Evolutionary conservation across 2,888 invertebrate species (phyloP).

Genomic region (Hemistola chrysoprasaria): DNA sequence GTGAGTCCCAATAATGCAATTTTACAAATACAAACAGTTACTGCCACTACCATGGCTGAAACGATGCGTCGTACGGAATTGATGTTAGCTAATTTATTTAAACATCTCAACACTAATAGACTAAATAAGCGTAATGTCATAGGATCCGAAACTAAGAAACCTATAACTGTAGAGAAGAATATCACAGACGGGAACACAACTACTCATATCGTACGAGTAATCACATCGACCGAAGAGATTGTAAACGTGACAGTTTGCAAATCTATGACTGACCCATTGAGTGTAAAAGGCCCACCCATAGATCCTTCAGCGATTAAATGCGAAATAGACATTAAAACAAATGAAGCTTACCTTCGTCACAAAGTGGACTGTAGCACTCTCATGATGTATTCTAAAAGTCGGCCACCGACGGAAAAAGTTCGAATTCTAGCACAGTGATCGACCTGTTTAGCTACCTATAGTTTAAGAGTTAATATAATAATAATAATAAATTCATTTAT

Average conservation of each 20-base stretch:
- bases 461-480: too few relatives aligned
- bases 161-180: neutral
- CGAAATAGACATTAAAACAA: slow-evolving; percentile 58
- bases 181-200: slow-evolving; percentile 14
- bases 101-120: too few relatives aligned
- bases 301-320: slow-evolving; percentile 54
- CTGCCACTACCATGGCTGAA: too few relatives aligned
- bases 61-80: too few relatives aligned
- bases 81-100: too few relatives aligned
- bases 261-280: slow-evolving; percentile 50
- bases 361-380: slow-evolving; percentile 57
- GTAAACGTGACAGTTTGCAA: slow-evolving; percentile 12
- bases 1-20: too few relatives aligned
- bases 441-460: too few relatives aligned
- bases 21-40: too few relatives aligned
- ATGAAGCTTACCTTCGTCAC: slow-evolving; percentile 42
- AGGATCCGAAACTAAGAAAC: neutral
- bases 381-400: slow-evolving; percentile 58
- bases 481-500: too few relatives aligned
- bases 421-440: too few relatives aligned
- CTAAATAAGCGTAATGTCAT: too few relatives aligned
- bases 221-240: slow-evolving; percentile 5
- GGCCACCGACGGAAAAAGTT: too few relatives aligned
- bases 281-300: slow-evolving; percentile 49
- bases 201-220: slow-evolving; percentile 4